Evolutionary conservation across 2,113 vertebrate species (phyloP).

Genomic region (Pelodiscus sinensis): DNA sequence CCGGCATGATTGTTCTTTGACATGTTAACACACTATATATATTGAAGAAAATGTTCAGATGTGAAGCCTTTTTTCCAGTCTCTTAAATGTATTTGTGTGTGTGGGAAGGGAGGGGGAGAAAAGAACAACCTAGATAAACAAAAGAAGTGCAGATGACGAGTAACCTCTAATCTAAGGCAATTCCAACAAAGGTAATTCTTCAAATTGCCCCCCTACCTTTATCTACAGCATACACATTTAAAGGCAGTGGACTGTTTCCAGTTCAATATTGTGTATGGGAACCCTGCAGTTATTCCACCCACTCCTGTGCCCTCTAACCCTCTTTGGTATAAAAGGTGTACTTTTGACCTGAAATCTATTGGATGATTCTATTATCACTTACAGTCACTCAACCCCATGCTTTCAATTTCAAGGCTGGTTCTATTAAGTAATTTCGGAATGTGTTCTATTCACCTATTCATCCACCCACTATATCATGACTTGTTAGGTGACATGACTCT

Average conservation of each 20-base stretch:
- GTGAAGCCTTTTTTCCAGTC: not conserved
- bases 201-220: not conserved
- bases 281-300: not conserved
- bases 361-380: not conserved
- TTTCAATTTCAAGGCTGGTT: not conserved
- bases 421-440: not conserved
- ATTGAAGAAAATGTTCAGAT: not conserved
- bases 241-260: not conserved
- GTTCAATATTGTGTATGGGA: not conserved
- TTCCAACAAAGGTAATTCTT: not conserved
- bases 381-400: not conserved
- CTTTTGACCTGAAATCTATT: not conserved
- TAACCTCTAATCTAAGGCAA: not conserved
- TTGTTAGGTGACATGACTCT: not conserved
- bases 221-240: not conserved
- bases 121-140: not conserved
- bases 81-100: not conserved
- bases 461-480: not conserved
- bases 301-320: not conserved
- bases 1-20: not conserved
- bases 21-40: not conserved
- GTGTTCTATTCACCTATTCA: not conserved
- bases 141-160: not conserved
- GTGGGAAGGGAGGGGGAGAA: not conserved
- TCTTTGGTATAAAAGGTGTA: not conserved